These are phyloP conservation scores for Gambusia holbrooki DNA, from an alignment of 2,113 vertebrate genomes.

Conservation along the genomic window DNA sequence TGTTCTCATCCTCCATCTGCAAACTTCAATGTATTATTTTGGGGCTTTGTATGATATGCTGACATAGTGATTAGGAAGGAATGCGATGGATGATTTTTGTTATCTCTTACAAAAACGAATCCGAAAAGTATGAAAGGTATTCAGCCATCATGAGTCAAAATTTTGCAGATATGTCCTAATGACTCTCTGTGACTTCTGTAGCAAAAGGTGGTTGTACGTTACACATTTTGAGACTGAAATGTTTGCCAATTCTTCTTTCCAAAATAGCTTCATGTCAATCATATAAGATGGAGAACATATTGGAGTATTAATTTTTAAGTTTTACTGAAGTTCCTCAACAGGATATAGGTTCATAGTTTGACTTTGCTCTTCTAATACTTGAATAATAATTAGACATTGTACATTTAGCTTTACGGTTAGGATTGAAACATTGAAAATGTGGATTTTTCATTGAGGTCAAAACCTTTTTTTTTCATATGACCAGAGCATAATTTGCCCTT, in stretches of 20 bases:
- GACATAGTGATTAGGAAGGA: too few relatives aligned
- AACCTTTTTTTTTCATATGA: background rate
- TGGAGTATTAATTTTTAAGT: background rate
- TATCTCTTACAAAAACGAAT: background rate
- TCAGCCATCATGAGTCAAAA: background rate
- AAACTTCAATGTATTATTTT: too few relatives aligned
- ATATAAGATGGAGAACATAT: background rate
- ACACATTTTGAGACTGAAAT: background rate
- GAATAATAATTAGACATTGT: background rate
- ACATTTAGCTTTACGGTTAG: background rate
- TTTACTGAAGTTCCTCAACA: background rate
- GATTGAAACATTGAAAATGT: background rate
- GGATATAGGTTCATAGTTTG: background rate
- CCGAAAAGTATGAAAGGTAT: too few relatives aligned
- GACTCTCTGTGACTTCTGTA: background rate
- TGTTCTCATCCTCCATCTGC: too few relatives aligned
- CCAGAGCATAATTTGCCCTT: background rate
- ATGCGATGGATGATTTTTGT: background rate
- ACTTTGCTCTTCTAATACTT: background rate
- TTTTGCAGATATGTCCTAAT: background rate
- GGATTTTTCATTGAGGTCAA: background rate
- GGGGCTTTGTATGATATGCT: too few relatives aligned
- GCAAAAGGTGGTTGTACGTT: background rate
- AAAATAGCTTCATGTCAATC: background rate
- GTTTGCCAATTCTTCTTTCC: background rate